Base-by-base conservation (phyloP, 2,888 invertebrate species). In the Rambutsinella grinnellia region DNA sequence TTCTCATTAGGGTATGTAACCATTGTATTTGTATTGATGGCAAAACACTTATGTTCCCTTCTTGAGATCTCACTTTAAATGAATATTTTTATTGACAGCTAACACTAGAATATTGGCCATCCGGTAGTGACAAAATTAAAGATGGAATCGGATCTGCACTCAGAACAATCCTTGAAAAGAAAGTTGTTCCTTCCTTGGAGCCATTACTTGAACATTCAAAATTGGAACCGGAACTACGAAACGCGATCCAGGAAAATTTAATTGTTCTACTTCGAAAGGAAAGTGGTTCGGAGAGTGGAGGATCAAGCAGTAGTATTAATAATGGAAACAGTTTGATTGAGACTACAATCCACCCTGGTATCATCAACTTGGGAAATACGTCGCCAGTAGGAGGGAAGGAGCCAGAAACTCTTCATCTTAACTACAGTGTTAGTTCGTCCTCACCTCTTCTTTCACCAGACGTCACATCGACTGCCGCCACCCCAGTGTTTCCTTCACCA, bases 191-290 rank as follows among this genome's bases (percentile, higher is more conserved):
- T n/a, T 93, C 94, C 80, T 88, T 96, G 70, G 91, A 93, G 84
- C 94, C 95, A 5, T 87, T 96, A 70, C 94, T 96, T 88, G 95
- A 95, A 85, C 95, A 94, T 85, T 92, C 93, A 2, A 95, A 94
- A 86, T 87, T 96, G 81, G 96, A 96, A 86, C 89, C 92, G 81
- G 96, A 96, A 86, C 87, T 96, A 81, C 88, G 94, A 78, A 90
- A 90, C 78, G 92, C 96, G 87, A 93, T 98, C 49, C 90, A 94
- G 81, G 95, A 96, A 85, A 94, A 94, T 46, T 67, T 84, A 56
- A 70, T 82, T 23, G 76, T 78, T 27, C 68, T 84, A 13, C 26
- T 83, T 3, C 47, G 67, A 8, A 23, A 47, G 15, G 70, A 68
- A 71, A 74, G 57, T 17, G 57, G 49, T 15, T 46, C n/a, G 44